phyloP scores from a whole-genome alignment of 2,888 invertebrate species.

The Notocelia uddmanniana region DNA sequence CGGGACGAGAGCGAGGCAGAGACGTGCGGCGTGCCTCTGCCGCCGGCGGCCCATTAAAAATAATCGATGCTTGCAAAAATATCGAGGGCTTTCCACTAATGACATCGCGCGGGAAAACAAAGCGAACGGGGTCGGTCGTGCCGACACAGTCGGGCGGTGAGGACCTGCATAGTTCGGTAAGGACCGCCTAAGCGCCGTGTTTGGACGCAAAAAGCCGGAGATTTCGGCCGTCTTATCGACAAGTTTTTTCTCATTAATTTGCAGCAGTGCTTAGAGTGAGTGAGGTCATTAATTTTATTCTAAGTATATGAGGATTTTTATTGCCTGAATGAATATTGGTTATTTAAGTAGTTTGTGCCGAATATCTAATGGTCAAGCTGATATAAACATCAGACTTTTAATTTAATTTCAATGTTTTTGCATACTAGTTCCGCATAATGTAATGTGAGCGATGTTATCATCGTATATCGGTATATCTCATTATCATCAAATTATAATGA shows the following conservation, averaged over 20 bases:
- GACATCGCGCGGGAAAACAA: constrained; percentile 82
- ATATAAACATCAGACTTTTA: too few species aligned
- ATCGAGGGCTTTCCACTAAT: constrained; percentile 84
- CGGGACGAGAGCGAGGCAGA: constrained; percentile 45
- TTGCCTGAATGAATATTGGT: not conserved
- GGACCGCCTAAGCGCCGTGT: constrained; percentile 39
- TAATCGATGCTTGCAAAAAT: constrained; percentile 83
- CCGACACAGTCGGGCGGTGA: constrained; percentile 43
- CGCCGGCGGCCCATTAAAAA: constrained; percentile 81
- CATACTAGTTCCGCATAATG: too few species aligned
- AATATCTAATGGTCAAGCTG: not conserved
- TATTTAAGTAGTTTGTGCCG: not conserved
- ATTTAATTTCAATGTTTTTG: too few species aligned
- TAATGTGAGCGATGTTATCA: too few species aligned
- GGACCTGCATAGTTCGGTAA: constrained; percentile 33
- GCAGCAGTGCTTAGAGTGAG: constrained; percentile 4
- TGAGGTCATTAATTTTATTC: constrained; percentile 15
- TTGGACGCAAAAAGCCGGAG: constrained; percentile 20
- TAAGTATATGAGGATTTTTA: not conserved
- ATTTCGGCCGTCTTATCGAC: constrained; percentile 19
- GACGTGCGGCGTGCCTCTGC: constrained; percentile 65
- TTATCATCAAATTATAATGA: too few species aligned
- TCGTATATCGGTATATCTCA: too few species aligned
- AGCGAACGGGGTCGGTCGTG: constrained; percentile 55
- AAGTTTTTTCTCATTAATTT: constrained; percentile 27